Base-by-base conservation (phyloP, 2,797 vertebrate genomes). In the Scarus forsteni region DNA sequence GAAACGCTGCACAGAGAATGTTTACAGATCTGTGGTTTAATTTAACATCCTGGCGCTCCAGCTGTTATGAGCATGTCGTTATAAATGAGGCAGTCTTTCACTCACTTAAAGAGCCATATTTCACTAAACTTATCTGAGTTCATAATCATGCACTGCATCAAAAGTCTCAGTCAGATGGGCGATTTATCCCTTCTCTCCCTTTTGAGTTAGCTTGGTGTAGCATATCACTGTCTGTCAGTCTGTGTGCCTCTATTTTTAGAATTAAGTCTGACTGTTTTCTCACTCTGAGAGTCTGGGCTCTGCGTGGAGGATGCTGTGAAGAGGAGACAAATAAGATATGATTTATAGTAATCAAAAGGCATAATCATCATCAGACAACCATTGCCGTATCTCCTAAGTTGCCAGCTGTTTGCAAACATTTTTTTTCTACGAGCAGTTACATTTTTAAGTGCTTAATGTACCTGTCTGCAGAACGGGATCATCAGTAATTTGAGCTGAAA, bases 301-400 rank as follows among this genome's bases (percentile, higher is more conserved):
- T 12, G 55, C 60, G 40, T 54, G 16, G 57, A 58, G 18, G 46
- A 51, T 34, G n/a, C 49, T 59, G 48, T 8, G 3, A 13, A 45
- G 66, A 36, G 43, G 66, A 45, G 36, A 7, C 51, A 45, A 66
- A 56, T 52, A 43, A 57, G 50, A 66, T 66, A 74, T 74, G 70
- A 86, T 85, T 71, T 71, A 39, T 65, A 73, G 19, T 52, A 77
- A 87, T 87, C 71, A 80, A 69, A 79, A 75, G 53, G 50, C 70
- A 53, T 73, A 71, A 78, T 88, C 80, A 83, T 79, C 66, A 76
- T 81, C 27, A 36, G 36, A 66, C 50, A 58, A 39, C 45, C 35
- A 73, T 42, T 36, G 10, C 16, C 35, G 1, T 1, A 48, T 19
- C 14, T 16, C 43, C 2, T 1, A n/a, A 19, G 6, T 4, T 18